Base-by-base conservation (phyloP, 2,888 invertebrate species). In the Micoletzkya japonica region DNA sequence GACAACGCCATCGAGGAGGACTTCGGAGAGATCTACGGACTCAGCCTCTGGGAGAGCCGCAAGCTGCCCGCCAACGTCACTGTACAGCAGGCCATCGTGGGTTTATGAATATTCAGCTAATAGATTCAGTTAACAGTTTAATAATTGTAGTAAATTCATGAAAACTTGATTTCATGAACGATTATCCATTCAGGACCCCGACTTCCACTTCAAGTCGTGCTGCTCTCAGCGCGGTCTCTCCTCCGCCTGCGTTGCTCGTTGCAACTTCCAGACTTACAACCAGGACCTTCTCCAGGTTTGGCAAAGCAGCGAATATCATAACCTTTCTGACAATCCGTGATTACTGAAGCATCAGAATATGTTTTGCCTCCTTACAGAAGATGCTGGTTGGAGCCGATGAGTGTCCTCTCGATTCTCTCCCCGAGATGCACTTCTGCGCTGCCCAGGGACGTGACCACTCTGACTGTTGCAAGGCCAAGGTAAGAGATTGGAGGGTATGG, bases 351-450 rank as follows among this genome's bases (percentile, higher is more conserved):
- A n/a, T n/a, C n/a, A n/a, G n/a, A n/a, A n/a, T n/a, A n/a, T n/a
- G n/a, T n/a, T n/a, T n/a, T n/a, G n/a, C n/a, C n/a, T n/a, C n/a
- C n/a, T n/a, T n/a, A n/a, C n/a, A n/a, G 50, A 50, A 49, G 26
- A 63, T 63, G 63, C 26, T 63, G 17, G 50, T 63, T 17, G 63
- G 63, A 32, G 63, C 30, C 4, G 63, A 63, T 32, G 63, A 63
- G 32, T 63, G 63, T 36, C 63, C 63, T 50, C 63, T 63, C 20
- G 63, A 63, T 63, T 63, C 63, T 32, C 50, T 63, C 20, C 49
- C 63, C 50, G 63, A 63, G 10, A 63, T 63, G 63, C 63, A 63
- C 28, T 63, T 63, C 63, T 63, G 63, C 34, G 63, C 63, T 17
- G 63, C 63, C n/a, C 63, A 63, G 34, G 63, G 63, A 0, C 26